phyloP scores from a whole-genome alignment of 1,140 invertebrate genomes.

The Eubasilissa regina region DNA sequence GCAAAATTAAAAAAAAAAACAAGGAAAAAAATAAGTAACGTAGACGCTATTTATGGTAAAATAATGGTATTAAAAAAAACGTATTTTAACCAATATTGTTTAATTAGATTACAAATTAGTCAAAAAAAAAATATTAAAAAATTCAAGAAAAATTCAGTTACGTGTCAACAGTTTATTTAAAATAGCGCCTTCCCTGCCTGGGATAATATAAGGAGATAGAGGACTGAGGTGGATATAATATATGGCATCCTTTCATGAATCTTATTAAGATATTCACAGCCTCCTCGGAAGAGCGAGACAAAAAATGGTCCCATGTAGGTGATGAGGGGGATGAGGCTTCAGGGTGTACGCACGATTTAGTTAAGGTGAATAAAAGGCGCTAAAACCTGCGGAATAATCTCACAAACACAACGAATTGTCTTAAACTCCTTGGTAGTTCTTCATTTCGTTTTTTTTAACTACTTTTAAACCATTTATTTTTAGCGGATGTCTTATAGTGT shows the following conservation, averaged over 20 bases:
- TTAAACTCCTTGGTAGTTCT: neutral
- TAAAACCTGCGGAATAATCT: constrained; percentile 34
- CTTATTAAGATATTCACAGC: constrained; percentile 80
- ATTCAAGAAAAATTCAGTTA: neutral
- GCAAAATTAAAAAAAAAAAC: no score
- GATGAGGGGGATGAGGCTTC: neutral
- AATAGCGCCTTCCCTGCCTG: constrained; percentile 62
- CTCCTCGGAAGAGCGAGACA: constrained; percentile 60
- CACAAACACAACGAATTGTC: constrained; percentile 16
- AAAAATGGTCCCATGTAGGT: neutral
- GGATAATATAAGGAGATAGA: constrained; percentile 75
- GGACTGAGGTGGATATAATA: constrained; percentile 77
- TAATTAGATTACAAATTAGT: no score
- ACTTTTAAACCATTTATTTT: no score
- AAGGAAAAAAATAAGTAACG: no score
- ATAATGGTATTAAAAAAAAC: no score
- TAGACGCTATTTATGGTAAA: no score
- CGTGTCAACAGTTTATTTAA: constrained; percentile 28
- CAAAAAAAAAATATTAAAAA: no score
- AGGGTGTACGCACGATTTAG: no score
- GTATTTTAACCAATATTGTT: no score
- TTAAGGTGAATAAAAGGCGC: constrained; percentile 9
- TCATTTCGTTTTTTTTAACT: neutral
- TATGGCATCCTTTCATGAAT: constrained; percentile 81
- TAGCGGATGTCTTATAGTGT: no score